Conservation (phyloP, 2,888 invertebrate species). For the Galeruca laticollis region DNA sequence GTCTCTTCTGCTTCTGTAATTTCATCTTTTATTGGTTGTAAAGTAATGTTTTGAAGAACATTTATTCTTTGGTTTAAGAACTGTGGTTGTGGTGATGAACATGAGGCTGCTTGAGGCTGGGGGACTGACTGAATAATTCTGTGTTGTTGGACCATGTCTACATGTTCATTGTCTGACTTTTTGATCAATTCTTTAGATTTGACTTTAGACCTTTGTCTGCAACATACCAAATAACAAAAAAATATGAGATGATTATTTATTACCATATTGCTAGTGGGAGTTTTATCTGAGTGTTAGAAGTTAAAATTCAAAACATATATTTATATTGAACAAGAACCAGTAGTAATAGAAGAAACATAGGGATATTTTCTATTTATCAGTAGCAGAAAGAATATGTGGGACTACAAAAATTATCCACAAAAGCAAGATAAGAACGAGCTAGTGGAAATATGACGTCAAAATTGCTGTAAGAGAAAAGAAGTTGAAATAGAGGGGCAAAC, state of each 20-base stretch:
- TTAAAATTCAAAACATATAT: too few species aligned
- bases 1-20: conserved; percentile 24
- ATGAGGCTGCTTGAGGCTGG: conserved; percentile 33
- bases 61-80: conserved; percentile 58
- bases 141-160: conserved; percentile 45
- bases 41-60: conserved; percentile 61
- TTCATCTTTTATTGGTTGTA: conserved; percentile 52
- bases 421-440: too few species aligned
- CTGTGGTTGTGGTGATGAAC: conserved; percentile 34
- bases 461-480: too few species aligned
- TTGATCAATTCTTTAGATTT: conserved; percentile 52
- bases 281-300: too few species aligned
- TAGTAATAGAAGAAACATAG: too few species aligned
- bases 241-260: neutral
- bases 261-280: neutral
- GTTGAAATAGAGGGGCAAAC: too few species aligned
- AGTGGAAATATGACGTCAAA: too few species aligned
- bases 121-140: conserved; percentile 47
- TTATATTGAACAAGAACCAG: too few species aligned
- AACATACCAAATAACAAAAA: conserved; percentile 17
- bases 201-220: conserved; percentile 52
- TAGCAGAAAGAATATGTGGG: too few species aligned
- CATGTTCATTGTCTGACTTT: conserved; percentile 53
- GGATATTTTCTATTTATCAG: too few species aligned
- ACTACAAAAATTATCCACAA: too few species aligned